These are phyloP conservation scores for Nomada fabriciana DNA, from an alignment of 2,888 invertebrate species.

Conservation along the genomic window DNA sequence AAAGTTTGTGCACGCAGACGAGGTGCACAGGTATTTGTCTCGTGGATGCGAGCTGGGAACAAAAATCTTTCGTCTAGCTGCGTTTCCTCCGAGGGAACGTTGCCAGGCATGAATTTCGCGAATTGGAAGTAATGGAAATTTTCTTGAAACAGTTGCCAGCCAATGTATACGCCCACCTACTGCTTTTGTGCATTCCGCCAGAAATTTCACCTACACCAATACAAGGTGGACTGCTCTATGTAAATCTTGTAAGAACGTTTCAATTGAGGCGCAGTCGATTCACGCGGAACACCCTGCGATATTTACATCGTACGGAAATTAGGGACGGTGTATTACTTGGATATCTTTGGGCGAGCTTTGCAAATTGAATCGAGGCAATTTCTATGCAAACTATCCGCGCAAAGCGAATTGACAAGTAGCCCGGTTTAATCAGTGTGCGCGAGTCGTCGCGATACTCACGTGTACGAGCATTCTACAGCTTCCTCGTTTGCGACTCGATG, in stretches of 20 bases:
- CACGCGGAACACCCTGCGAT: background rate
- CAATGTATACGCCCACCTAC: no score
- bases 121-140: no score
- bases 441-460: slow-evolving; percentile 1
- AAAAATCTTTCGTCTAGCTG: slow-evolving; percentile 37
- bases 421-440: slow-evolving; percentile 44
- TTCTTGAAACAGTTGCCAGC: no score
- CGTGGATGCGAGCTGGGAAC: slow-evolving; percentile 47
- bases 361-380: slow-evolving; percentile 47
- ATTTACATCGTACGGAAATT: slow-evolving; percentile 21
- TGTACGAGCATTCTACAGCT: slow-evolving; percentile 3
- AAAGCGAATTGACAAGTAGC: slow-evolving; percentile 24
- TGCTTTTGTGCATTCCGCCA: no score
- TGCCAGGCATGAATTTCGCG: background rate
- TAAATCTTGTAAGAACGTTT: background rate
- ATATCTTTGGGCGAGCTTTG: slow-evolving; percentile 18
- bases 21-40: slow-evolving; percentile 55
- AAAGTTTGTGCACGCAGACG: slow-evolving; percentile 68
- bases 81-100: slow-evolving; percentile 13
- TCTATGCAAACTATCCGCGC: slow-evolving; percentile 44
- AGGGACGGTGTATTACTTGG: slow-evolving; percentile 2
- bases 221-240: background rate
- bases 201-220: background rate
- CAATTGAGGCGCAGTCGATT: background rate
- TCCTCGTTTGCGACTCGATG: slow-evolving; percentile 20